Evolutionary conservation across 2,797 vertebrate genomes (phyloP), one percentile per base, ranked within the genome.

Genomic region (Poeciliopsis infans): DNA sequence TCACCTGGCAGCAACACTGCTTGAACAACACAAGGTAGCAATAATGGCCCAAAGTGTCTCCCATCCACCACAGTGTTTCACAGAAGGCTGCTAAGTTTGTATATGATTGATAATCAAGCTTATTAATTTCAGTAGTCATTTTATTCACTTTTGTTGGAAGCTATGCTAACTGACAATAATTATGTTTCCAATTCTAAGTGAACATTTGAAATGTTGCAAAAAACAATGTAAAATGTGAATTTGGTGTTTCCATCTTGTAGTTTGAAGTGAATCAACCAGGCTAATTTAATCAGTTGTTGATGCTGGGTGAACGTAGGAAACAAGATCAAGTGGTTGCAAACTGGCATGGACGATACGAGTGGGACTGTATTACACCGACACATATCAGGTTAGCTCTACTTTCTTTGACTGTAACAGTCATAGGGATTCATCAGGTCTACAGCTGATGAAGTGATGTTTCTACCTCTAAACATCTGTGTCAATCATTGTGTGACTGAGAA

Each of bases 321-420:
- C 18, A 51, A 51, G 20, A 51, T 23, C 18, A 8, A 51, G 49
- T 0, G 7, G 20, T 23, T 23, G 49, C 49, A 20, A 51, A 51
- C 49, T 51, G 20, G 47, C 18, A 49, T 49, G 18, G 18, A 49
- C 49, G 3, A 23, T 23, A 51, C 49, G 20, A 64, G 46, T 43
- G 66, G 87, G 85, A 89, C 86, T 90, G 89, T 88, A 85, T 86
- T 47, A 11, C 69, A 70, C 69, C 36, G 64, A 25, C 73, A 77
- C 57, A 41, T 77, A 83, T 90, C 86, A 83, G 86, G 81, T 79
- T 8, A 76, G 49, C 53, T 55, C 23, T 55, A 75, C 51, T 83
- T 72, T 81, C 39, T 18, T 18, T 47, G 45, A 45, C 46, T 47
- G 5, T 75, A 45, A 78, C n/a, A 64, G 41, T 47, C 43, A 1